Conservation (phyloP, 1,140 invertebrate genomes). For the Bathynomus jamesi region DNA sequence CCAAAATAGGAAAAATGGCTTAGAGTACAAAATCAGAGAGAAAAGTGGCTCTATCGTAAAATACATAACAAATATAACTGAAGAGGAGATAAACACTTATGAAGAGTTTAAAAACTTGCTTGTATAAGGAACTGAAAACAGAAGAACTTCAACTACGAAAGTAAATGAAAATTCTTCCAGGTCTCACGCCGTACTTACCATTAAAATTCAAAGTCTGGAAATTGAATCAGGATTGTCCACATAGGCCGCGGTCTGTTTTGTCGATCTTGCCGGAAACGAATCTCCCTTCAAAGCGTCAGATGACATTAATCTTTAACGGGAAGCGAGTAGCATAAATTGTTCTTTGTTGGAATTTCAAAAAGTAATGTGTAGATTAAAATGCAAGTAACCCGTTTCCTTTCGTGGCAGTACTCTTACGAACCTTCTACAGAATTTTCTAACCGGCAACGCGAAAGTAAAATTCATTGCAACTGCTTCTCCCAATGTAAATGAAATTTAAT, state of each 20-base stretch:
- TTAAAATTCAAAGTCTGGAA: neutral
- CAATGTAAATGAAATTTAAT: too few species aligned
- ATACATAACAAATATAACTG: neutral
- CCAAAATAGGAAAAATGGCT: neutral
- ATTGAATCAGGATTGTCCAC: neutral
- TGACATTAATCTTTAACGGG: neutral
- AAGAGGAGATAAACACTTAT: neutral
- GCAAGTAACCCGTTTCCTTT: neutral
- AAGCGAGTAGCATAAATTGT: neutral
- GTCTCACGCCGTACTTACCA: neutral
- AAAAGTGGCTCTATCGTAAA: neutral
- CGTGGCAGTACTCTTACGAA: neutral
- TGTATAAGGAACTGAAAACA: neutral
- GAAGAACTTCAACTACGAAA: neutral
- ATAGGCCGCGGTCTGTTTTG: neutral
- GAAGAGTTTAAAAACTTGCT: neutral
- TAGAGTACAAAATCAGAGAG: neutral
- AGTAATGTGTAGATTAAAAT: neutral
- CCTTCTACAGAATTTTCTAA: too few species aligned
- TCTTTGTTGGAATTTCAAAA: neutral
- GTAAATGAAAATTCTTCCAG: neutral
- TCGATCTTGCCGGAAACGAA: neutral
- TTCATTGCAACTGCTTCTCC: too few species aligned
- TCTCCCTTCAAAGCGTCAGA: neutral
- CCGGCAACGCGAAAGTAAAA: too few species aligned